Conservation (phyloP, 2,113 vertebrate genomes). For the Paralichthys olivaceus region DNA sequence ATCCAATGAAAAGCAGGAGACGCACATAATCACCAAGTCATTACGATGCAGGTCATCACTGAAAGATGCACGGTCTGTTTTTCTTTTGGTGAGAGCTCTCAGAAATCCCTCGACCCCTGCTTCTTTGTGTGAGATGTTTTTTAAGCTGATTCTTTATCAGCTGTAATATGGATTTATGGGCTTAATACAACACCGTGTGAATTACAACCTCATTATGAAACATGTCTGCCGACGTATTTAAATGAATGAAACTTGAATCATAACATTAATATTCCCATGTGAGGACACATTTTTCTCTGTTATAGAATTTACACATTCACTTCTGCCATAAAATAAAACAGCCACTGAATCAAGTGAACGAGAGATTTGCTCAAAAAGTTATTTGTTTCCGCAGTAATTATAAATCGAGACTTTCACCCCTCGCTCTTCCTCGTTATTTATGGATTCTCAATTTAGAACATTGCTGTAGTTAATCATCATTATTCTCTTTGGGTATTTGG, state of each 20-base stretch:
- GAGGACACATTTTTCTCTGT: background rate
- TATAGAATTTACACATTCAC: too few relatives aligned
- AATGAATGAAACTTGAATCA: too few relatives aligned
- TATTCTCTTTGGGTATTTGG: slow-evolving; percentile 65
- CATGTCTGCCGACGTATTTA: too few relatives aligned
- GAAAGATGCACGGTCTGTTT: slow-evolving; percentile 18
- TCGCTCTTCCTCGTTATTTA: slow-evolving; percentile 66
- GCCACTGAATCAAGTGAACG: slow-evolving; percentile 15
- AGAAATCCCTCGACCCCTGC: slow-evolving; percentile 24
- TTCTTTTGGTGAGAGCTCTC: slow-evolving; percentile 29
- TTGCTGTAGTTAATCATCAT: slow-evolving; percentile 73
- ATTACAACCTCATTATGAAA: too few relatives aligned
- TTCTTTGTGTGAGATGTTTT: background rate
- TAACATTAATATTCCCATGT: background rate
- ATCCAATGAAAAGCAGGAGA: slow-evolving; percentile 30
- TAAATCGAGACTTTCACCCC: slow-evolving; percentile 61
- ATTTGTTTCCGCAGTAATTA: slow-evolving; percentile 48
- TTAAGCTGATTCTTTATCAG: background rate
- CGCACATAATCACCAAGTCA: slow-evolving; percentile 30
- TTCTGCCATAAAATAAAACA: slow-evolving; percentile 15
- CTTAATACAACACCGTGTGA: too few relatives aligned
- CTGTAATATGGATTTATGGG: background rate
- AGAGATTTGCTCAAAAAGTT: slow-evolving; percentile 46
- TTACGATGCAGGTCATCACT: slow-evolving; percentile 28
- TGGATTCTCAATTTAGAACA: slow-evolving; percentile 70